Conservation (phyloP, 2,113 vertebrate genomes). For the Trogon surrucura region DNA sequence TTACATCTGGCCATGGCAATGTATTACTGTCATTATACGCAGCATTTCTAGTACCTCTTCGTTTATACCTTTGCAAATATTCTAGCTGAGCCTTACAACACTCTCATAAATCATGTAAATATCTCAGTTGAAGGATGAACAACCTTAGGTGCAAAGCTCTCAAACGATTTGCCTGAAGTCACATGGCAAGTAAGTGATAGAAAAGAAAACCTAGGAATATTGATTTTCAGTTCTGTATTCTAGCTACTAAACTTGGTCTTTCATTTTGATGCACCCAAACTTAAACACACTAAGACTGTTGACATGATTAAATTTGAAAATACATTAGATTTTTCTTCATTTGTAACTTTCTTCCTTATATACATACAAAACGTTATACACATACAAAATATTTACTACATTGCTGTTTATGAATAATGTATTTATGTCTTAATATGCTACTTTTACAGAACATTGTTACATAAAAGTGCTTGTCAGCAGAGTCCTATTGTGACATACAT, state of each 20-base stretch:
- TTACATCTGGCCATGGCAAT: neutral
- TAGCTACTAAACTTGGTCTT: neutral
- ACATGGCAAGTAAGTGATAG: neutral
- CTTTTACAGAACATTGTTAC: neutral
- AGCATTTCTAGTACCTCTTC: neutral
- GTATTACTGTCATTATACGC: neutral
- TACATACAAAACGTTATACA: neutral
- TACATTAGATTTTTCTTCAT: neutral
- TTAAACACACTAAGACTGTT: neutral
- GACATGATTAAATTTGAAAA: conserved; percentile 34
- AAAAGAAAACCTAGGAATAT: neutral
- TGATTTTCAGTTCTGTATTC: conserved; percentile 4
- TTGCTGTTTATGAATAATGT: neutral
- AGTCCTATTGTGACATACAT: neutral
- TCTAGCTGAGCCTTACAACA: neutral
- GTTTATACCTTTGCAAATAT: neutral
- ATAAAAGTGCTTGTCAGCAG: neutral
- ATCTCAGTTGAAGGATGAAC: conserved; percentile 5
- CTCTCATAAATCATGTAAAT: conserved; percentile 32
- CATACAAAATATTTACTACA: neutral
- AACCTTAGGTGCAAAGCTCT: neutral
- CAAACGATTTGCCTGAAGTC: neutral
- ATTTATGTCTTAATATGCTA: neutral
- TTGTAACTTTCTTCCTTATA: neutral
- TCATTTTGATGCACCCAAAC: neutral